Percentiles rank a stretch among this genome's conserved stretches.
Conservation (phyloP, 2,113 vertebrate species). For the Ceyx margarethae region DNA sequence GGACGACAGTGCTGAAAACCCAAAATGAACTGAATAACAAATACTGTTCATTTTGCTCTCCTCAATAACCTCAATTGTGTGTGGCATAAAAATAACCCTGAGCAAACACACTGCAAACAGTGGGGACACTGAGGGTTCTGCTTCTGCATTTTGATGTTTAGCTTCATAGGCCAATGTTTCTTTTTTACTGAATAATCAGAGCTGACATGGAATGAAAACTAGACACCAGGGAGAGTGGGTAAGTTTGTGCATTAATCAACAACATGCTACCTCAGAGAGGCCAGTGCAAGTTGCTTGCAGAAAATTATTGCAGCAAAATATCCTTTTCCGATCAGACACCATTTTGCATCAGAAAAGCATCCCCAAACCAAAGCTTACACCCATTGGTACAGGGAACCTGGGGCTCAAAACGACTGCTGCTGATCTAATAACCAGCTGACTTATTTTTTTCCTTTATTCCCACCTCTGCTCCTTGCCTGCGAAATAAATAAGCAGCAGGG, state of each 20-base stretch:
- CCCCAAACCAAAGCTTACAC: background rate
- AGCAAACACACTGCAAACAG: slow-evolving; percentile 25
- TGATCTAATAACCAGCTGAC: slow-evolving; percentile 11
- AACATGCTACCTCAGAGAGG: background rate
- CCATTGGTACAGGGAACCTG: background rate
- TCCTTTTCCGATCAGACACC: background rate
- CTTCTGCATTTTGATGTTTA: slow-evolving; percentile 25
- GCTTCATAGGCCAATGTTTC: background rate
- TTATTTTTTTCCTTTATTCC: background rate
- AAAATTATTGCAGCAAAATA: background rate
- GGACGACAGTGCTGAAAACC: background rate
- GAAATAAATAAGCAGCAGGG: background rate
- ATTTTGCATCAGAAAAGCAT: background rate
- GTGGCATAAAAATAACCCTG: slow-evolving; percentile 44
- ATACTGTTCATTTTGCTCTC: background rate
- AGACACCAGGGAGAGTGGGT: background rate
- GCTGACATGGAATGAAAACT: background rate
- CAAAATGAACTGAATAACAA: slow-evolving; percentile 27
- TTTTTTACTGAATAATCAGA: slow-evolving; percentile 18
- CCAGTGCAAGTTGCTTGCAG: background rate
- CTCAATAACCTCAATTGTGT: slow-evolving; percentile 25
- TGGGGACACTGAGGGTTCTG: background rate
- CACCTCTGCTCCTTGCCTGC: background rate
- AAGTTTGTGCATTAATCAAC: slow-evolving; percentile 32
- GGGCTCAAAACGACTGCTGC: background rate